Base-by-base conservation (phyloP, 2,888 invertebrate genomes). In the Venustoraphidia nigricollis region DNA sequence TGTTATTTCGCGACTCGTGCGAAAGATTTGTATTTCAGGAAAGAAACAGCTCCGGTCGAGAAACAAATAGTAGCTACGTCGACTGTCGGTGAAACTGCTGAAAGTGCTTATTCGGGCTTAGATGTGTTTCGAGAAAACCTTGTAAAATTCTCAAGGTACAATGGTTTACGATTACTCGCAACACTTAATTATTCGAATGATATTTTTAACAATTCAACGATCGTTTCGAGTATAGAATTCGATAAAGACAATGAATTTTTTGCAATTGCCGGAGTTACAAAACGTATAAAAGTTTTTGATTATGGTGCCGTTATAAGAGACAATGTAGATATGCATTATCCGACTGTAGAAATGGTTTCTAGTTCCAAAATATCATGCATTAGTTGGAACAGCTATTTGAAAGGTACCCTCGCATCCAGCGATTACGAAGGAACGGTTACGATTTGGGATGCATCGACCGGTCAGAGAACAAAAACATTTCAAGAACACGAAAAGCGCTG, bases 181-280 rank as follows among this genome's bases (percentile, higher is more conserved):
- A 90, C 91, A 6, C 70, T 95, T 5, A 88, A 88, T 55, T 94
- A 94, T 66, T 88, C 90, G 53, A 84, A 82, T 59, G 94, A 94
- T 65, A 79, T 90, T 46, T 86, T 88, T 63, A 88, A 86, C 62
- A 85, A 83, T 61, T 86, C 85, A 4, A 88, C 85, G 6, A 88
- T 89, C 54, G 88, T 88, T 6, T 87, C 87, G 27, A 92, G 92
- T 58, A 93, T 95, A 56, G 94, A 94, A 67, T 95, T 95, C 69
- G 94, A 95, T 64, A 89, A 92, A 66, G 94, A 95, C 66, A 86
- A 89, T 63, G 93, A 95, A 69, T 87, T 84, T 66, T 93, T 95
- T 68, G 94, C 94, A 0, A 92, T 95, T 56, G 94, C 94, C 36
- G 94, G 95, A 3, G 93, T 95, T 10, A 93, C 93, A 0, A 92